Evolutionary conservation across 2,888 invertebrate species (phyloP).

Genomic region (Agrochola lychnidis): DNA sequence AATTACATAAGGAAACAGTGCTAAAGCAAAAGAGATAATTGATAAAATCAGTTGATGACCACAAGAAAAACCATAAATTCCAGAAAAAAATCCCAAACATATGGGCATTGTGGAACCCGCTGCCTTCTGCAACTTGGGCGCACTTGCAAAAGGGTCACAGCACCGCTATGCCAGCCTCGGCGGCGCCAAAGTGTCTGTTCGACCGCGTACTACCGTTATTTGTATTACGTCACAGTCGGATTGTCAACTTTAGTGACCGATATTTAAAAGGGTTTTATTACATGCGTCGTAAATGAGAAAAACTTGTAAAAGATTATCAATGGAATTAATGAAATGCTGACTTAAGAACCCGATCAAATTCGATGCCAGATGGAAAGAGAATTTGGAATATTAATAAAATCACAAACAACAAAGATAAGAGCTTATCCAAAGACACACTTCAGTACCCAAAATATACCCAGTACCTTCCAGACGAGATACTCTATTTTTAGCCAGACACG

Average conservation of each 20-base stretch:
- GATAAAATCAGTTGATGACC: background rate
- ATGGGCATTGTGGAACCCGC: conserved; percentile 25
- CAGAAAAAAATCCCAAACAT: background rate
- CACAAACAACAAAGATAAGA: background rate
- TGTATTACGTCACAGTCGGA: conserved; percentile 57
- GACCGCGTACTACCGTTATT: conserved; percentile 64
- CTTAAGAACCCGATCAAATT: background rate
- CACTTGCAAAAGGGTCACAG: conserved; percentile 78
- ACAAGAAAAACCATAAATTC: background rate
- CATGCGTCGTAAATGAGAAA: background rate
- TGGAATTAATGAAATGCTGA: background rate
- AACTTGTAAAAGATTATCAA: background rate
- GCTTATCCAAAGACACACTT: background rate
- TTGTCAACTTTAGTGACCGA: conserved; percentile 45
- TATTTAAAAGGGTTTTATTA: conserved; percentile 44
- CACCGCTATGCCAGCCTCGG: conserved; percentile 85
- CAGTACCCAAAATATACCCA: background rate
- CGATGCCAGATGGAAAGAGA: background rate
- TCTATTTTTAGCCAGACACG: conserved; percentile 5
- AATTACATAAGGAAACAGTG: background rate
- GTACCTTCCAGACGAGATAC: background rate
- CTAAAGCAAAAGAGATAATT: background rate
- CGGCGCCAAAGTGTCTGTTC: conserved; percentile 76
- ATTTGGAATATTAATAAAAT: background rate
- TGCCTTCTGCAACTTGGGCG: conserved; percentile 53